Base-by-base conservation (phyloP, 2,888 invertebrate genomes). In the Pilophorus perplexus region DNA sequence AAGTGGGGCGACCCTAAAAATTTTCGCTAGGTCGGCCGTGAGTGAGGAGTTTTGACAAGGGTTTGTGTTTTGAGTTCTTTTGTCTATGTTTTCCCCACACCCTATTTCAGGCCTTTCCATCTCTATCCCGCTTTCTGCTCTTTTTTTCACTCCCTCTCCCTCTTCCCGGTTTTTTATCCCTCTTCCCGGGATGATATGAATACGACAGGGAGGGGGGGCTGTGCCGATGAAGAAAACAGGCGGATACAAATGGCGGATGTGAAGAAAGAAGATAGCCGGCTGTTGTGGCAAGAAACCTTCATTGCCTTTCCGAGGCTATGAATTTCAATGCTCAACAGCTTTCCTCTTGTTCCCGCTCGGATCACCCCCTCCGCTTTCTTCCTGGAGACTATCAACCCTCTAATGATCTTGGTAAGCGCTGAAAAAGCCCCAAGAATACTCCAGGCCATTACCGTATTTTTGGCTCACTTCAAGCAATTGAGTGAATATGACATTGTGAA, bases 11-110 rank as follows among this genome's bases (percentile, higher is more conserved):
- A 10, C 23, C 23, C 23, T 23, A 42, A 46, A 46, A 46, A 46
- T n/a, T n/a, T n/a, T 46, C 23, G 46, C 42, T 4, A 16, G 6
- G 46, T 23, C 22, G 28, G 52, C 23, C 16, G 3, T 2, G 28
- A 52, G 52, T 23, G 23, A 23, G 2, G 42, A 59, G 42, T 25
- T 59, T 42, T 59, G 59, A 59, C 59, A 42, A 59, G 42, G 59
- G 59, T 59, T 59, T 12, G n/a, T 59, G 59, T 59, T 54, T 59
- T 59, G 59, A 42, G 59, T 40, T 59, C 59, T 59, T 57, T 59
- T 59, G 59, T 59, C 59, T 59, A 59, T 50, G 33, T 33, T 33
- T n/a, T n/a, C n/a, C n/a, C 33, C 33, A 8, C 33, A 33, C 33
- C 33, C 33, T 12, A 33, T 6, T 33, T 12, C 6, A 12, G 6